phyloP scores from a whole-genome alignment of 2,888 invertebrate species.

The Melanargia galathea region DNA sequence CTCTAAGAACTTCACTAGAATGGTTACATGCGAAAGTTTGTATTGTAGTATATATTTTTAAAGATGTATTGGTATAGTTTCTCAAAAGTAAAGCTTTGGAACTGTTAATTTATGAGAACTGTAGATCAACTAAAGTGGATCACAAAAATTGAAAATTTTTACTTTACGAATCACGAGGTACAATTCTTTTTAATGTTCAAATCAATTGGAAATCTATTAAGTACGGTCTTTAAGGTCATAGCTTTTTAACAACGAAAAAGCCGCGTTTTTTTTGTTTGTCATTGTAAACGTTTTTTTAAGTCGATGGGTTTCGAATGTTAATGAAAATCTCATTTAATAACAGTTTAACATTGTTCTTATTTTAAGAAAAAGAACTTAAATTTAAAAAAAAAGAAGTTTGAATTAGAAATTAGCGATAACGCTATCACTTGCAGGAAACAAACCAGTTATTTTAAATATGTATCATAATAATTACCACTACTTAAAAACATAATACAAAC shows the following conservation, averaged over 20 bases:
- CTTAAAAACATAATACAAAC: too few relatives aligned
- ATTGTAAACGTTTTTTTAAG: neutral
- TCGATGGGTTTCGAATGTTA: neutral
- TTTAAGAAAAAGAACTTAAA: too few relatives aligned
- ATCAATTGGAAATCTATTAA: conserved; percentile 6
- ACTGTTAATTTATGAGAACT: too few relatives aligned
- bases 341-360: too few relatives aligned
- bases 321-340: neutral
- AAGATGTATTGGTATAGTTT: too few relatives aligned
- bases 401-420: neutral
- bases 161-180: neutral
- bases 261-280: neutral
- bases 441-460: conserved; percentile 4
- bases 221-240: conserved; percentile 9
- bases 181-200: neutral
- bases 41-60: too few relatives aligned
- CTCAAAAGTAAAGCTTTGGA: too few relatives aligned
- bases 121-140: too few relatives aligned
- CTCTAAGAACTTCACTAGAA: too few relatives aligned
- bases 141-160: neutral
- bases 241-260: conserved; percentile 3
- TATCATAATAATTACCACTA: neutral
- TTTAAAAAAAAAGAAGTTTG: too few relatives aligned
- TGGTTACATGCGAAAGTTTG: too few relatives aligned
- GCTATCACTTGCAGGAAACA: neutral